Percentiles rank a stretch among this genome's conserved stretches.
Conservation (phyloP, 2,797 vertebrate genomes). For the Yasuhikotakia modesta region DNA sequence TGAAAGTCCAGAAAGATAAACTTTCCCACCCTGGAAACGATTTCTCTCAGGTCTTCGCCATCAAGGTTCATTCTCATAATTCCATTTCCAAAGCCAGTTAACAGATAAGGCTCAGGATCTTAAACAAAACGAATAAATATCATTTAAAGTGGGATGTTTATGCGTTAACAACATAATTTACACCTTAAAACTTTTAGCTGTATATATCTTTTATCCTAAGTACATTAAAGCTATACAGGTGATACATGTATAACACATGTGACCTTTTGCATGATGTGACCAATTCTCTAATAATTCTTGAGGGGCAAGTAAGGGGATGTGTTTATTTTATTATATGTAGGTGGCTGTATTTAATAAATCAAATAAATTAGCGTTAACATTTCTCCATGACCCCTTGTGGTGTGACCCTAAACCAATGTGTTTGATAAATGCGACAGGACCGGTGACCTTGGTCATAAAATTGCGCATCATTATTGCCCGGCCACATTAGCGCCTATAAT, state of each 20-base stretch:
- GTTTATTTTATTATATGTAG: neutral
- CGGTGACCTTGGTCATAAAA: constrained; percentile 6
- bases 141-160: neutral
- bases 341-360: neutral
- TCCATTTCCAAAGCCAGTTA: constrained; percentile 84
- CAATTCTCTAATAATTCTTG: too few relatives aligned
- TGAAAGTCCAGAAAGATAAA: constrained; percentile 84
- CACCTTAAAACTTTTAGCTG: too few relatives aligned
- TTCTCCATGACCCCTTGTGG: neutral
- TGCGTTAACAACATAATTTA: neutral
- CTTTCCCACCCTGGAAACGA: constrained; percentile 77
- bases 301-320: neutral
- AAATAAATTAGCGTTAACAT: neutral
- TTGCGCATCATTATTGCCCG: neutral
- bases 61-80: constrained; percentile 85
- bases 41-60: constrained; percentile 78
- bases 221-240: too few relatives aligned
- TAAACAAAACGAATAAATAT: constrained; percentile 52
- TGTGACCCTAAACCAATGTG: neutral
- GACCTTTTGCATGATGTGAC: too few relatives aligned
- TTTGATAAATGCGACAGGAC: constrained; percentile 19
- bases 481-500: neutral
- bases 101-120: constrained; percentile 85
- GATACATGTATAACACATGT: too few relatives aligned
- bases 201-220: too few relatives aligned